These are phyloP conservation scores for Spisula subtruncata DNA, from an alignment of 2,888 invertebrate genomes.

Conservation along the genomic window DNA sequence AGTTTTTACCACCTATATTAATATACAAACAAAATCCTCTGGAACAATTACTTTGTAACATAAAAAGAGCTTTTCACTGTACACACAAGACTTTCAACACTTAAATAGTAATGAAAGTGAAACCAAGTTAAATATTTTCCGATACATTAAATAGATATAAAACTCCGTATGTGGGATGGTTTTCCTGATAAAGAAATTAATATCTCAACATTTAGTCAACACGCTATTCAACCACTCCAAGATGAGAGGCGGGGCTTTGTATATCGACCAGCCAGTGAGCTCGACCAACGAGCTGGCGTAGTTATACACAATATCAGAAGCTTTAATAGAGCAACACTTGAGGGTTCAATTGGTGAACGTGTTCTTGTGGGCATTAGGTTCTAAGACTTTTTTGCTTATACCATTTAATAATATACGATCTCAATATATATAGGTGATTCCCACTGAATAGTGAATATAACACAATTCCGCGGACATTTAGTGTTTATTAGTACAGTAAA, in stretches of 20 bases:
- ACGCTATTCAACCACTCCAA: conserved; percentile 15
- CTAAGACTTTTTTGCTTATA: neutral
- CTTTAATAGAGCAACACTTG: neutral
- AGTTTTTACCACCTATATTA: neutral
- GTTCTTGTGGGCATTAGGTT: conserved; percentile 2
- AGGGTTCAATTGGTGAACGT: neutral
- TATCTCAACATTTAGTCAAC: conserved; percentile 44
- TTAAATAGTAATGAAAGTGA: conserved; percentile 55
- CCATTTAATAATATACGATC: too few relatives aligned
- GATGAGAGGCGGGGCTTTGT: conserved; percentile 37
- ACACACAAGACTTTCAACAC: conserved; percentile 26
- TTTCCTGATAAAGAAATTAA: conserved; percentile 44
- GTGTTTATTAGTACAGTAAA: too few relatives aligned
- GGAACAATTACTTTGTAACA: conserved; percentile 17
- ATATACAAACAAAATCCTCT: conserved; percentile 15
- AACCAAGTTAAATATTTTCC: conserved; percentile 56
- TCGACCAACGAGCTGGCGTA: neutral
- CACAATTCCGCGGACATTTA: too few relatives aligned
- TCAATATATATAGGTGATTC: too few relatives aligned
- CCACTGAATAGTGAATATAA: too few relatives aligned
- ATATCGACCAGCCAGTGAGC: neutral
- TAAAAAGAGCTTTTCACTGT: conserved; percentile 10
- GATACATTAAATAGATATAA: conserved; percentile 70
- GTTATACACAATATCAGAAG: neutral
- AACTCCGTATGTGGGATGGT: conserved; percentile 43